Evolutionary conservation across 2,797 vertebrate genomes (phyloP), one percentile per base, ranked within the genome.

Genomic region (Sebastes taczanowskii): DNA sequence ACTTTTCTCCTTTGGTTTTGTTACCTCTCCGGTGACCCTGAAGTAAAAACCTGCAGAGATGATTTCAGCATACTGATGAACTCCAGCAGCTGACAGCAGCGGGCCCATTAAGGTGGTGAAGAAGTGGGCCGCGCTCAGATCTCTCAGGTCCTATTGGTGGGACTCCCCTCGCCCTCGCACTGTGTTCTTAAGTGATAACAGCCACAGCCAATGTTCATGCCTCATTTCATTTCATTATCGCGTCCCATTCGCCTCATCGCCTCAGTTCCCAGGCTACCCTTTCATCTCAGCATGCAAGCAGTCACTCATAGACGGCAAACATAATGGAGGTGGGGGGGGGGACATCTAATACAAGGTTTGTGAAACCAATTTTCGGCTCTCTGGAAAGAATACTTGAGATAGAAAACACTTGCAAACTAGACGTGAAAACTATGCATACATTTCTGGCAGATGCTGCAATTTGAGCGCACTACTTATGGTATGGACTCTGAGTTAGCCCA

Each of bases 201-300:
- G 83, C 78, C 78, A 77, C 67, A 77, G 86, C 86, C 76, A 75
- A 72, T 84, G 71, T 90, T 88, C 84, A 90, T 74, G 77, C 77
- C 83, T 86, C 88, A 88, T 90, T 90, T 90, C 67, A 82, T 87
- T 84, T 90, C 83, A 88, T 90, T 90, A 90, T 82, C 77, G 64
- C 66, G 29, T 88, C 82, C 84, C 86, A 55, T 86, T 76, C 66
- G 82, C 84, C 77, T 88, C 83, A 88, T 84, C 77, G 77, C 88
- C 68, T 78, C 71, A 42, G 86, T 71, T 82, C 83, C 77, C 81
- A 42, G 81, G 73, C 78, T 78, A 68, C 69, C 70, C 88, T 89
- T 89, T 89, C 81, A 89, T 89, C 88, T 82, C 85, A 64, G 78
- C 81, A 60, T 80, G 83, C 76, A 60, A 68, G 72, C 78, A 78